phyloP scores from a whole-genome alignment of 2,113 vertebrate genomes.

The Notechis scutatus region DNA sequence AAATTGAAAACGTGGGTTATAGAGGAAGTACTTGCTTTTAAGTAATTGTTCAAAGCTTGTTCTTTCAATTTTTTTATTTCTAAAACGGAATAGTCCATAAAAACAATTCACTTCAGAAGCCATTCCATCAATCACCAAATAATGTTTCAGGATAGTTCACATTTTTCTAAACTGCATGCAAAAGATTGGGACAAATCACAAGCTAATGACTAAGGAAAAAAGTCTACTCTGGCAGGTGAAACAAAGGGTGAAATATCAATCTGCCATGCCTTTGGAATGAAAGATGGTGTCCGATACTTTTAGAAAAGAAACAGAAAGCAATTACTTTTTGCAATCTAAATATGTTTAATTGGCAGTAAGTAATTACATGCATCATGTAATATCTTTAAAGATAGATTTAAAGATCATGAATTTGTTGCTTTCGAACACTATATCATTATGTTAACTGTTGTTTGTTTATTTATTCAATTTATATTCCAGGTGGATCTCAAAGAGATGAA shows the following conservation, averaged over 20 bases:
- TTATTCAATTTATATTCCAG: neutral
- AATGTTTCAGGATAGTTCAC: conserved; percentile 42
- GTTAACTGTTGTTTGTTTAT: neutral
- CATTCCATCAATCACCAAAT: conserved; percentile 49
- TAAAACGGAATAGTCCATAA: conserved; percentile 21
- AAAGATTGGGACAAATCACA: conserved; percentile 51
- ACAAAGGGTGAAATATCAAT: conserved; percentile 41
- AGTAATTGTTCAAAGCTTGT: conserved; percentile 22
- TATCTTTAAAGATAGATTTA: neutral
- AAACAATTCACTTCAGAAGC: conserved; percentile 16
- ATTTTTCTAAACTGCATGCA: conserved; percentile 39
- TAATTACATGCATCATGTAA: neutral
- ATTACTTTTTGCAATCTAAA: neutral
- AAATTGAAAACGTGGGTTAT: neutral
- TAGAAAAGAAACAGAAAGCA: neutral
- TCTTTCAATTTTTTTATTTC: conserved; percentile 17
- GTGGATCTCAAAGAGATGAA: neutral
- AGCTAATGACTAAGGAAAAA: conserved; percentile 48
- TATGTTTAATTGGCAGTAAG: neutral
- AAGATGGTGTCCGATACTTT: neutral
- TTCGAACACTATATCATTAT: neutral
- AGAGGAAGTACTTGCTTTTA: conserved; percentile 32
- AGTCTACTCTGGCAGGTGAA: conserved; percentile 43
- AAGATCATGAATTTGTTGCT: neutral
- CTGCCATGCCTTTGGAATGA: conserved; percentile 35